Base-by-base conservation (phyloP, 2,113 vertebrate genomes). In the Polyodon spathula region DNA sequence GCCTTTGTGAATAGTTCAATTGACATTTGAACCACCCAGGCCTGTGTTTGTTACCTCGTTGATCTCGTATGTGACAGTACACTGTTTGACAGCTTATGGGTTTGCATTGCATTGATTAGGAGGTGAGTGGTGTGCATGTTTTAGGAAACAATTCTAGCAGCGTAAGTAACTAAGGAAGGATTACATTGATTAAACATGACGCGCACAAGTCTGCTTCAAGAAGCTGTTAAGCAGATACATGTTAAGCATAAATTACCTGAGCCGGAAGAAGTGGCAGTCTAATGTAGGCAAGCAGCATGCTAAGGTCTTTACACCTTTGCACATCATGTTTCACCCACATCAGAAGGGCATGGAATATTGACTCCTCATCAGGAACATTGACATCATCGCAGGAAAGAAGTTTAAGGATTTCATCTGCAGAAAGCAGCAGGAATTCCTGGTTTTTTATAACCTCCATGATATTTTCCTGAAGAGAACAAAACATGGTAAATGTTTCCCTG, bases 361-460 rank as follows among this genome's bases (percentile, higher is more conserved):
- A 97, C 81, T 98, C 95, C 73, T 99, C 96, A 16, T 93, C 90
- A 8, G 94, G 92, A 68, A 98, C 94, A 40, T 97, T 97, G 86
- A 98, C 91, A 68, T 99, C 95, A 65, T 99, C 96, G 11, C 94
- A 98, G 17, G 84, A 88, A 73, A 99, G 82, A 58, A 99, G 89
- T 72, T 91, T 92, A 72, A 92, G 87, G 71, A 98, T 94, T 86
- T 98, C 95, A 57, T 82, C 83, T 66, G 88, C 76, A n/a, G 95
- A 93, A 46, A 99, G 78, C 64, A 97, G 79, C 2, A 96, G 81
- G 76, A 99, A 99, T 76, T 99, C 96, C 75, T 97, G 96, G 76
- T 93, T 92, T 74, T 89, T 89, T 59, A 97, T 92, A 63, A 97
- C 96, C 71, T 97, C 94, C 86, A 95, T 85, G 76, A 98, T 97